Conservation (phyloP, 2,113 vertebrate species). For the Rutilus rutilus region DNA sequence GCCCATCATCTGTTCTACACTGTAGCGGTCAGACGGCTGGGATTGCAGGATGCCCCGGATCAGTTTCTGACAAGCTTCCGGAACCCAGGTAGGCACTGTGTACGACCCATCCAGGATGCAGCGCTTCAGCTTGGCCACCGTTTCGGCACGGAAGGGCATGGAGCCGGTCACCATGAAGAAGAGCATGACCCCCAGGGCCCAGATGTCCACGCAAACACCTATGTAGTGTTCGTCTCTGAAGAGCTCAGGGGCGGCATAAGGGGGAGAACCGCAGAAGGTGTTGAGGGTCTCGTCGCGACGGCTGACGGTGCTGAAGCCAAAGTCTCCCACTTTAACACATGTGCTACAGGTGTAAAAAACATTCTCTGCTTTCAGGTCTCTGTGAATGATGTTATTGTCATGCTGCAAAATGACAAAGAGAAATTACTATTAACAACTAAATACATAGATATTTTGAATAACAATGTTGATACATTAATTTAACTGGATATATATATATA, state of each 20-base stretch:
- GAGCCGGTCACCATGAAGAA: conserved; percentile 91
- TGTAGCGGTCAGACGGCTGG: conserved; percentile 81
- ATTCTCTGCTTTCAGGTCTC: conserved; percentile 96
- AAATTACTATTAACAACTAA: not conserved
- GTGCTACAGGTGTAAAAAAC: conserved; percentile 89
- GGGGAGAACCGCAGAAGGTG: conserved; percentile 96
- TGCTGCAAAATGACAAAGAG: conserved; percentile 77
- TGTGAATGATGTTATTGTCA: conserved; percentile 92
- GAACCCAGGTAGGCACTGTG: conserved; percentile 80
- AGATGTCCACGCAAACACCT: conserved; percentile 88
- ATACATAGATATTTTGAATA: not conserved
- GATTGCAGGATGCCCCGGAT: conserved; percentile 88
- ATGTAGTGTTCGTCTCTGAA: conserved; percentile 92
- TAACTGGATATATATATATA: not conserved
- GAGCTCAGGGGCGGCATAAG: conserved; percentile 93
- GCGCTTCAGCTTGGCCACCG: conserved; percentile 92
- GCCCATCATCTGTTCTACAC: conserved; percentile 86
- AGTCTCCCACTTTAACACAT: conserved; percentile 96
- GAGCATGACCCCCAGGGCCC: conserved; percentile 93
- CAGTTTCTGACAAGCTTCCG: conserved; percentile 85
- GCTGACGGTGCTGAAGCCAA: conserved; percentile 95
- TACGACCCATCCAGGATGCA: conserved; percentile 91
- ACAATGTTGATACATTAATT: not conserved
- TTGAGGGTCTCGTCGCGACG: conserved; percentile 87
- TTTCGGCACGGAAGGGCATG: conserved; percentile 96